Evolutionary conservation across 2,113 vertebrate genomes (phyloP).

Genomic region (Marcusenius ussheri): DNA sequence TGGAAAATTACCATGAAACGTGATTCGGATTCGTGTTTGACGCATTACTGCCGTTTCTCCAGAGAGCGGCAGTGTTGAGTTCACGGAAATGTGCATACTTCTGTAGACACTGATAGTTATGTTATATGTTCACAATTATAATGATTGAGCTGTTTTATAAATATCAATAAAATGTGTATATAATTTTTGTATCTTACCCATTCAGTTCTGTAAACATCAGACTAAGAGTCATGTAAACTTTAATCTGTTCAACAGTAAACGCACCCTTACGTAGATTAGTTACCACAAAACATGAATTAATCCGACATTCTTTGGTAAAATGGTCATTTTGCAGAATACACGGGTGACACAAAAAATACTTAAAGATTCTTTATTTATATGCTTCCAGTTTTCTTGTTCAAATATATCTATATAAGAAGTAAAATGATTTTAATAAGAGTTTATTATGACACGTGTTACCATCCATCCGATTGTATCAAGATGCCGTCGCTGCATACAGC

Average conservation of each 20-base stretch:
- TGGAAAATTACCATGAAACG: not conserved
- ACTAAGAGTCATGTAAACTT: not conserved
- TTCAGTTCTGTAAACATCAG: not conserved
- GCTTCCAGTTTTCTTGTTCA: not conserved
- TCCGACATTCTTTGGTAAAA: not conserved
- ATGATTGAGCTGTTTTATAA: not conserved
- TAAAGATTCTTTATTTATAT: not conserved
- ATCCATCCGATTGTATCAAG: not conserved
- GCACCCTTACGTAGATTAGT: not conserved
- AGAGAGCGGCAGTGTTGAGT: not conserved
- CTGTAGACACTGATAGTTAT: not conserved
- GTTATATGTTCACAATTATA: not conserved
- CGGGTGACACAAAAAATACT: not conserved
- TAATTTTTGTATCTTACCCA: not conserved
- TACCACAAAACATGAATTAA: not conserved
- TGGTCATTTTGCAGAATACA: not conserved
- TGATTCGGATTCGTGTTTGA: not conserved
- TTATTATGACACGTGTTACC: not conserved
- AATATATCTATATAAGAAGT: not conserved
- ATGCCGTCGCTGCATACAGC: not conserved
- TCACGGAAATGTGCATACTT: not conserved
- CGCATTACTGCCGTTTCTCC: not conserved
- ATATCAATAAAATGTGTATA: not conserved
- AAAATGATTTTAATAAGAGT: not conserved
- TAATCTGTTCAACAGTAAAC: not conserved